A percentile compares a stretch with the other conserved stretches of the same genome.
Evolutionary conservation across 2,888 invertebrate species (phyloP).

Genomic region (Drosophila mulleri): DNA sequence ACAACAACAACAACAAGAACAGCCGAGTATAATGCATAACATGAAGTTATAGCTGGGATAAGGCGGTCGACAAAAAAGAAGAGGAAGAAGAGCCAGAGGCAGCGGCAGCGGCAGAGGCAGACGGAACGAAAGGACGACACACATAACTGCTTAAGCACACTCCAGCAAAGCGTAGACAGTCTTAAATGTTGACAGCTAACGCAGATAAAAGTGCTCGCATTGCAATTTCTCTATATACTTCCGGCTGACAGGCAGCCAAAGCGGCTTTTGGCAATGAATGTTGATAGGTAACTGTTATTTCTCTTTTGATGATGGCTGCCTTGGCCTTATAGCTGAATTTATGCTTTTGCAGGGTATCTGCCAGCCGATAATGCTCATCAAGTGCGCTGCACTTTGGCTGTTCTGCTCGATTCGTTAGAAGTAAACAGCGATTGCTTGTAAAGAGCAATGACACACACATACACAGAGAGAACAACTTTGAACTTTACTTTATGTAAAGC

Average conservation of each 20-base stretch:
- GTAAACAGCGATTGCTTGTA: slow-evolving; percentile 57
- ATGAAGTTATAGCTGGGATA: slow-evolving; percentile 54
- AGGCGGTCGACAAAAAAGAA: slow-evolving; percentile 29
- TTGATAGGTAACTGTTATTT: no score
- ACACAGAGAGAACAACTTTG: not conserved
- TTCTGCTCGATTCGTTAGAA: slow-evolving; percentile 48
- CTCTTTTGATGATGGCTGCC: not conserved
- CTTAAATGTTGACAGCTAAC: slow-evolving; percentile 67
- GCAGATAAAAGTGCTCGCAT: slow-evolving; percentile 73
- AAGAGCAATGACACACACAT: slow-evolving; percentile 44
- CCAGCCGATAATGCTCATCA: not conserved
- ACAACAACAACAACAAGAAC: slow-evolving; percentile 1
- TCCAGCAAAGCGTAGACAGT: slow-evolving; percentile 50
- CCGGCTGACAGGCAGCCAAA: slow-evolving; percentile 38
- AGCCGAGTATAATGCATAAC: slow-evolving; percentile 42
- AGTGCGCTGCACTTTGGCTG: slow-evolving; percentile 9
- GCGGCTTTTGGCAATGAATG: not conserved
- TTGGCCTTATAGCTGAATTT: not conserved
- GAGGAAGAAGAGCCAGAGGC: no score
- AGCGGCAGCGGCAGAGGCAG: slow-evolving; percentile 10
- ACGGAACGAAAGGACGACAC: slow-evolving; percentile 21
- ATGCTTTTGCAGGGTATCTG: slow-evolving; percentile 1
- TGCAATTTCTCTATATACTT: slow-evolving; percentile 66
- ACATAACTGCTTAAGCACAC: slow-evolving; percentile 65
- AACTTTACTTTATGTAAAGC: slow-evolving; percentile 50